Evolutionary conservation across 2,113 vertebrate species (phyloP).

Genomic region (Eudyptes chrysolophus): DNA sequence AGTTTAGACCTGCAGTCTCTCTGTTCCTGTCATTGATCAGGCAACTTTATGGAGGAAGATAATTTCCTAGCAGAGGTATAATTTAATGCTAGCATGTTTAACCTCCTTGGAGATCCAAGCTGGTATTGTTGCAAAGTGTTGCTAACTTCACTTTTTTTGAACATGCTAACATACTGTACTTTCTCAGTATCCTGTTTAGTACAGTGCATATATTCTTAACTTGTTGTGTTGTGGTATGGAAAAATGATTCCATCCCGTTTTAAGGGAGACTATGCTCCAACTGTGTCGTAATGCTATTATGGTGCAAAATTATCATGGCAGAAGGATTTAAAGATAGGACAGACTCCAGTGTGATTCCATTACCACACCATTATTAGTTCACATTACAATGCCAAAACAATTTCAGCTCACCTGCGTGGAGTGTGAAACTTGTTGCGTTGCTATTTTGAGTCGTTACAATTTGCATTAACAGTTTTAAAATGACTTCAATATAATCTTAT

Average conservation of each 20-base stretch:
- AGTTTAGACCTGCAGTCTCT: neutral
- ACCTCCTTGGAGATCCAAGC: neutral
- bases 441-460: constrained; percentile 18
- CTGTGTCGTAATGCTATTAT: neutral
- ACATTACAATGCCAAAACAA: neutral
- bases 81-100: neutral
- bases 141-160: neutral
- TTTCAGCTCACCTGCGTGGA: neutral
- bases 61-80: neutral
- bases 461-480: constrained; percentile 46
- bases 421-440: neutral
- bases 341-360: neutral
- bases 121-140: neutral
- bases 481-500: constrained; percentile 49
- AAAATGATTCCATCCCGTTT: neutral
- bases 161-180: neutral
- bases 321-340: neutral
- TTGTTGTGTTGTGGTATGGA: neutral
- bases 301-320: neutral
- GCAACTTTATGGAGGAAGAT: neutral
- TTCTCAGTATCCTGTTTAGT: neutral
- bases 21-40: neutral
- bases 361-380: neutral
- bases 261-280: neutral
- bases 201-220: neutral